phyloP scores from a whole-genome alignment of 2,113 vertebrate species.

The Coptodon rendalli region DNA sequence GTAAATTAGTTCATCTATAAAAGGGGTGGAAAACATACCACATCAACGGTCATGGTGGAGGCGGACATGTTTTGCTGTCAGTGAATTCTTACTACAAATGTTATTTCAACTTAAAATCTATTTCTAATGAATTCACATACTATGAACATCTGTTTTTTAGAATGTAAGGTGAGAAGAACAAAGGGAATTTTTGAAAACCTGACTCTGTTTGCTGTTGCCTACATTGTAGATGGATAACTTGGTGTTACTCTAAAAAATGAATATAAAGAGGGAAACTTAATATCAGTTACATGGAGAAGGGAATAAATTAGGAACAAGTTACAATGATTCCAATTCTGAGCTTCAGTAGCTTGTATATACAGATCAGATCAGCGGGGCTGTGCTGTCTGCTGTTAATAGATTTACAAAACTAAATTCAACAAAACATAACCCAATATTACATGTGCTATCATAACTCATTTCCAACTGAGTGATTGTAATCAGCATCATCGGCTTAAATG shows the following conservation, averaged over 20 bases:
- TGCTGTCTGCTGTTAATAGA: background rate
- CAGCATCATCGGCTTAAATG: background rate
- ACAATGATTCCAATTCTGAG: background rate
- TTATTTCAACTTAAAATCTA: background rate
- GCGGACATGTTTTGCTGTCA: background rate
- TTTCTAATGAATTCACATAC: background rate
- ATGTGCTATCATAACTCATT: background rate
- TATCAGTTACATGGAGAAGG: background rate
- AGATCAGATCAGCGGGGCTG: background rate
- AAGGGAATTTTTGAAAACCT: background rate
- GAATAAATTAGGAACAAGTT: background rate
- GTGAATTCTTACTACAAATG: background rate
- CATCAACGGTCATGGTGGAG: background rate
- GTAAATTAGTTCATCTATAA: background rate
- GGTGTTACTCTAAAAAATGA: background rate
- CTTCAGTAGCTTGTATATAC: background rate
- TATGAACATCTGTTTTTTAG: background rate
- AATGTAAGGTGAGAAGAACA: background rate
- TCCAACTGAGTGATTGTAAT: background rate
- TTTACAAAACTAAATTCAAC: background rate
- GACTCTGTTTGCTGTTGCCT: background rate
- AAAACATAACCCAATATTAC: background rate
- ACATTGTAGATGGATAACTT: background rate
- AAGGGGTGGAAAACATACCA: background rate
- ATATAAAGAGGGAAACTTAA: background rate